Conservation (phyloP, 2,888 invertebrate genomes). For the Polydrusus pterygomalis region DNA sequence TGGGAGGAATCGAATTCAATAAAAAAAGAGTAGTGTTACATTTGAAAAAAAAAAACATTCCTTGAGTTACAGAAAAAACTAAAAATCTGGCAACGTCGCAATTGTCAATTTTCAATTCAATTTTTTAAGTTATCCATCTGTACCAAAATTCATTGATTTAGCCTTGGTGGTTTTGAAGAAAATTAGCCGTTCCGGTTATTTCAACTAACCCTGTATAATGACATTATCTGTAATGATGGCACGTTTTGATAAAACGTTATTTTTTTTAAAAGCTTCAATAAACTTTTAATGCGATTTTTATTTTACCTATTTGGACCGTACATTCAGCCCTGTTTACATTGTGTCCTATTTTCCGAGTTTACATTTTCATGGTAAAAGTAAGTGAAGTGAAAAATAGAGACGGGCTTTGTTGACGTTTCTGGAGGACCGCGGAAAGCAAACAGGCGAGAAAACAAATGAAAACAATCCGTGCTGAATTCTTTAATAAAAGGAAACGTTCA, state of each 20-base stretch:
- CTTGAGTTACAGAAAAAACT: no score
- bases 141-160: no score
- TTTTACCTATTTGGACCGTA: neutral
- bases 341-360: slow-evolving; percentile 40
- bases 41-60: no score
- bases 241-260: neutral
- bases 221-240: no score
- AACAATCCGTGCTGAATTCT: slow-evolving; percentile 15
- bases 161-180: no score
- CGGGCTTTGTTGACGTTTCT: slow-evolving; percentile 43
- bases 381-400: slow-evolving; percentile 47
- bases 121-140: no score
- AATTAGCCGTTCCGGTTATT: no score
- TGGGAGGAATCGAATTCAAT: no score
- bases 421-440: slow-evolving; percentile 30
- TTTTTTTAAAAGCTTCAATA: neutral
- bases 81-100: no score
- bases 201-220: no score
- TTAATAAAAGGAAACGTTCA: neutral
- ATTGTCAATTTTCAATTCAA: no score
- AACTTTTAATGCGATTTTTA: neutral
- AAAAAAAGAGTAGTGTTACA: no score
- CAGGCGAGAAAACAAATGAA: slow-evolving; percentile 32
- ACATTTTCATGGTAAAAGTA: slow-evolving; percentile 37
- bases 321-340: slow-evolving; percentile 29